phyloP scores from a whole-genome alignment of 2,797 vertebrate genomes.

The Brachyrhaphis roseni region DNA sequence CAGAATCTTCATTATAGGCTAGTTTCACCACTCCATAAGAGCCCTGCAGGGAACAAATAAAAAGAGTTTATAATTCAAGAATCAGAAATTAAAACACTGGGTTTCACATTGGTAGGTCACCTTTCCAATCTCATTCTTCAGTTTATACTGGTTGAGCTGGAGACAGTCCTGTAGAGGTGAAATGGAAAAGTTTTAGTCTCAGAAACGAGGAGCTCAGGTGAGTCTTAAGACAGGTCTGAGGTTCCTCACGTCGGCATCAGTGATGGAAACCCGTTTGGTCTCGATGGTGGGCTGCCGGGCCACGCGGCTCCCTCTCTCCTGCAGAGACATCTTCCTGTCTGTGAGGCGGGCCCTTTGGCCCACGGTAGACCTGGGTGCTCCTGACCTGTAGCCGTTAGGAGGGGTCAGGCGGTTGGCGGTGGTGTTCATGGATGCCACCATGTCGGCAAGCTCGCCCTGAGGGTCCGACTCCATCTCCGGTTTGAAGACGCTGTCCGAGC shows the following conservation, averaged over 20 bases:
- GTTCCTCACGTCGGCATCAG: conserved; percentile 85
- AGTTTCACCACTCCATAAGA: conserved; percentile 95
- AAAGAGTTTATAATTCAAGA: background rate
- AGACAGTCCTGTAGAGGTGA: conserved; percentile 86
- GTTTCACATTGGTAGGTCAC: conserved; percentile 60
- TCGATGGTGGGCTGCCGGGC: conserved; percentile 91
- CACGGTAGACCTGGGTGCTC: conserved; percentile 49
- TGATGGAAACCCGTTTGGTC: conserved; percentile 92
- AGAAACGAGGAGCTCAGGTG: background rate
- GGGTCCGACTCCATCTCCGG: conserved; percentile 72
- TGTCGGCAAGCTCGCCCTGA: conserved; percentile 84
- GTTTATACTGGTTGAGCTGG: conserved; percentile 94
- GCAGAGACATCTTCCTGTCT: conserved; percentile 91
- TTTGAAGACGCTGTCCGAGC: conserved; percentile 37
- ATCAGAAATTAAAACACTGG: background rate
- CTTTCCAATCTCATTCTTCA: conserved; percentile 95
- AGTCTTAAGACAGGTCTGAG: background rate
- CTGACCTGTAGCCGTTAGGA: conserved; percentile 71
- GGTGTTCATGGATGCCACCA: conserved; percentile 88
- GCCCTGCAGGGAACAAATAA: conserved; percentile 75
- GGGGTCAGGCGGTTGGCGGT: conserved; percentile 66
- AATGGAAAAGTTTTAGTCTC: conserved; percentile 1
- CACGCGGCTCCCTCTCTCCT: conserved; percentile 85
- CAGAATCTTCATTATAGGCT: conserved; percentile 93
- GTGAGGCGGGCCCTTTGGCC: conserved; percentile 75